Conservation (phyloP, 2,113 vertebrate species). For the Mirza zaza region DNA sequence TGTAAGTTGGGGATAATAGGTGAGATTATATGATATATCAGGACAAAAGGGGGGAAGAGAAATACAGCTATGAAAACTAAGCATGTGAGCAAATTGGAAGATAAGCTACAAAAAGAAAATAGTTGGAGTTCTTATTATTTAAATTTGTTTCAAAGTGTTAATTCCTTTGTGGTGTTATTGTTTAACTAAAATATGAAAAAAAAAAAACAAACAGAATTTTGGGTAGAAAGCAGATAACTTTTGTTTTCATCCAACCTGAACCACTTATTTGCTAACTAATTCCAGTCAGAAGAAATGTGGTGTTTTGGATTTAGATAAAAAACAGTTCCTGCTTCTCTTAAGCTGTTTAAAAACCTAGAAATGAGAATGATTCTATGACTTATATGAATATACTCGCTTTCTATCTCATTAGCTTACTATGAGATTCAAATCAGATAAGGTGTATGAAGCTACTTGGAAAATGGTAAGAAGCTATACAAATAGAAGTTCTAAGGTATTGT, state of each 20-base stretch:
- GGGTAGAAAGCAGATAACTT: neutral
- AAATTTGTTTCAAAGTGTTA: neutral
- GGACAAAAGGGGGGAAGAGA: neutral
- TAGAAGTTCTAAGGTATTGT: neutral
- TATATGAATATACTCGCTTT: neutral
- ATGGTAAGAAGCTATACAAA: neutral
- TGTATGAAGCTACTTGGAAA: slow-evolving; percentile 3
- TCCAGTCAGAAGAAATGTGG: slow-evolving; percentile 2
- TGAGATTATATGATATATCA: neutral
- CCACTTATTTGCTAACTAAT: neutral
- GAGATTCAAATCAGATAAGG: neutral
- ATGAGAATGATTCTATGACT: neutral
- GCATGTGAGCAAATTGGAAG: neutral
- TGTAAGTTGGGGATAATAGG: neutral
- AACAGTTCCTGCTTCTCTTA: neutral
- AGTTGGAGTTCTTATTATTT: neutral
- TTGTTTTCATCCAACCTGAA: neutral
- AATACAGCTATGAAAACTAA: slow-evolving; percentile 43
- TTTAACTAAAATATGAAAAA: neutral
- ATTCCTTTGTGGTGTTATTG: neutral
- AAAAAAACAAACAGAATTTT: neutral
- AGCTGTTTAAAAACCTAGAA: neutral
- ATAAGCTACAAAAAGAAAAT: neutral
- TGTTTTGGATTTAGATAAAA: slow-evolving; percentile 18
- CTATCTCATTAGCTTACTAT: neutral